Percentiles rank a stretch among this genome's conserved stretches.
phyloP scores from a whole-genome alignment of 2,113 vertebrate genomes.

The Cephalopholis sonnerati region DNA sequence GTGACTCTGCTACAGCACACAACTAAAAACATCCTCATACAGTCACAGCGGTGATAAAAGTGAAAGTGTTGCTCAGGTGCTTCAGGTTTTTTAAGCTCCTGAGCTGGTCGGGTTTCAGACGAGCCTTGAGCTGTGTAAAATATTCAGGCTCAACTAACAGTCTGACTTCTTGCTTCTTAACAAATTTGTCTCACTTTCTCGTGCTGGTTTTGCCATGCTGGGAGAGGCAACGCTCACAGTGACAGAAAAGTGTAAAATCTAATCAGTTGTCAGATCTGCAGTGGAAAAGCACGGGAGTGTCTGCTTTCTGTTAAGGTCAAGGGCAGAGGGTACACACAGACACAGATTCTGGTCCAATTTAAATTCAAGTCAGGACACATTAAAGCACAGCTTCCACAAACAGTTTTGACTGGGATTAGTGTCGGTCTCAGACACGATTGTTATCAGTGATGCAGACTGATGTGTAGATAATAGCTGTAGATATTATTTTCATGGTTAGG shows the following conservation, averaged over 20 bases:
- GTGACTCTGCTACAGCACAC: neutral
- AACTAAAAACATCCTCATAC: conserved; percentile 3
- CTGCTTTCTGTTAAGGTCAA: neutral
- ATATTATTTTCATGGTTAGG: conserved; percentile 2
- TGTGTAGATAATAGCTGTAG: conserved; percentile 14
- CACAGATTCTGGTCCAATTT: conserved; percentile 18
- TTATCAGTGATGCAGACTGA: conserved; percentile 17
- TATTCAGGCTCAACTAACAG: conserved; percentile 5
- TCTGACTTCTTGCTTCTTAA: neutral
- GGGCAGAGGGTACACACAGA: neutral
- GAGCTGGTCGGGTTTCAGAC: neutral
- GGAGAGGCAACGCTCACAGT: neutral
- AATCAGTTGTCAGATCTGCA: neutral
- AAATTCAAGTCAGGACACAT: conserved; percentile 34
- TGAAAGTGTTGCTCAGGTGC: neutral
- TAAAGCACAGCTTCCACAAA: conserved; percentile 1
- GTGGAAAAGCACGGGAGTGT: neutral
- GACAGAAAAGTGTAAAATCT: neutral
- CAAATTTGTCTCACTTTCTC: neutral
- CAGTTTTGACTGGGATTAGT: conserved; percentile 23
- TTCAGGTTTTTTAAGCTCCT: neutral
- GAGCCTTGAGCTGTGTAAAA: conserved; percentile 13
- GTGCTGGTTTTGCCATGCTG: neutral
- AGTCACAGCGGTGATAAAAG: conserved; percentile 1
- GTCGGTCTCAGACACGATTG: neutral